Evolutionary conservation across 2,888 invertebrate species (phyloP).

Genomic region (Entomobrya proxima): DNA sequence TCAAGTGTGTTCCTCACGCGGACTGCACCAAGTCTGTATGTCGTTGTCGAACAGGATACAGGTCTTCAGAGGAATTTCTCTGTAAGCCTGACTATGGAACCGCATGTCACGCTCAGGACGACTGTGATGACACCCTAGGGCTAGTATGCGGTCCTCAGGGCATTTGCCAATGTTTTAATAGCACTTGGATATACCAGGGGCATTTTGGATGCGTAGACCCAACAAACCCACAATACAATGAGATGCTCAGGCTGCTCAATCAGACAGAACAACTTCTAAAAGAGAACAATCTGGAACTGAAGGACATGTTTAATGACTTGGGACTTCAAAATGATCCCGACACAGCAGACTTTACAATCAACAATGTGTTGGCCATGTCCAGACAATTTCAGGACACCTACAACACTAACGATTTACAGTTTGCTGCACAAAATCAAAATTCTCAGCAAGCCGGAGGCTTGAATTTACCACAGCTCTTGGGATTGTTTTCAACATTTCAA

Average conservation of each 20-base stretch:
- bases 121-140: slow-evolving; percentile 57
- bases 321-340: slow-evolving; percentile 55
- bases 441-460: slow-evolving; percentile 22
- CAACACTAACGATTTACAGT: slow-evolving; percentile 55
- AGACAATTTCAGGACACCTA: slow-evolving; percentile 59
- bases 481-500: slow-evolving; percentile 26
- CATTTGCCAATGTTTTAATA: slow-evolving; percentile 61
- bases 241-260: slow-evolving; percentile 63
- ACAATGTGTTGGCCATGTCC: slow-evolving; percentile 24
- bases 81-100: slow-evolving; percentile 61
- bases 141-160: slow-evolving; percentile 37
- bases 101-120: slow-evolving; percentile 26
- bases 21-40: slow-evolving; percentile 47
- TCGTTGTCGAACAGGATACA: slow-evolving; percentile 57
- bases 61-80: slow-evolving; percentile 37
- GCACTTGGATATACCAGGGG: slow-evolving; percentile 52
- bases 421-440: slow-evolving; percentile 57
- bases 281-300: slow-evolving; percentile 61
- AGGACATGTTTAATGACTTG: slow-evolving; percentile 55
- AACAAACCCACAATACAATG: slow-evolving; percentile 45
- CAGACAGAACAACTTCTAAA: slow-evolving; percentile 55
- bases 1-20: slow-evolving; percentile 61
- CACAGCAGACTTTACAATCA: slow-evolving; percentile 2
- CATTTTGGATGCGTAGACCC: slow-evolving; percentile 67
- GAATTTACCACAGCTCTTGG: slow-evolving; percentile 28